Evolutionary conservation across 2,797 vertebrate species (phyloP).

Genomic region (Crax fasciolata): DNA sequence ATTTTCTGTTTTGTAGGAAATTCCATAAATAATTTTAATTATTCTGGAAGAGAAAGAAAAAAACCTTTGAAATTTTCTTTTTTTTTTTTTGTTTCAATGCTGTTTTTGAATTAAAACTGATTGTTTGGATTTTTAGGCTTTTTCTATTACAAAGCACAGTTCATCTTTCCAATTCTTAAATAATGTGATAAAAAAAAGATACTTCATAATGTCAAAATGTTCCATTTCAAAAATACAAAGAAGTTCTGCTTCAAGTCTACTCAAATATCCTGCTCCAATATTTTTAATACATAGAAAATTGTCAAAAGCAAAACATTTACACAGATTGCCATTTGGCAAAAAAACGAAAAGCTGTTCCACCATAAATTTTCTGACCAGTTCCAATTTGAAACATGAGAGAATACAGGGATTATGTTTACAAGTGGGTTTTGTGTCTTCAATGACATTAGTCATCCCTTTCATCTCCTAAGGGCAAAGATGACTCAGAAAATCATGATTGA

Average conservation of each 20-base stretch:
- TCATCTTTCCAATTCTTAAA: conserved; percentile 34
- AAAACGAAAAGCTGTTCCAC: not conserved
- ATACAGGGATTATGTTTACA: conserved; percentile 35
- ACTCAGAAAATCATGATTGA: conserved; percentile 21
- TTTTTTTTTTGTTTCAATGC: not conserved
- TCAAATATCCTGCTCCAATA: conserved; percentile 8
- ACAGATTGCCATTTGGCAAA: not conserved
- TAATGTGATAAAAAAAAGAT: not conserved
- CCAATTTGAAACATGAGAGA: not conserved
- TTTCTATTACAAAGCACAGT: not conserved
- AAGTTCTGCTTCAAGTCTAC: conserved; percentile 13
- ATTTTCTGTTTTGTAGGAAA: not conserved
- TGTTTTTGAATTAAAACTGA: not conserved
- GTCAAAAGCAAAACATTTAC: not conserved
- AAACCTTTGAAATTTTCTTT: not conserved
- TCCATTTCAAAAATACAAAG: conserved; percentile 16
- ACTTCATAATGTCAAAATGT: not conserved
- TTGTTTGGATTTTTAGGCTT: not conserved
- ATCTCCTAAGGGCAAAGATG: conserved; percentile 15
- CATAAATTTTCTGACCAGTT: conserved; percentile 18
- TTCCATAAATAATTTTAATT: not conserved
- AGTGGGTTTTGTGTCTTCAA: not conserved
- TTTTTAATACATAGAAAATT: not conserved
- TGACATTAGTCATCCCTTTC: conserved; percentile 7
- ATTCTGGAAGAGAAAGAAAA: not conserved